These are phyloP conservation scores for Actenoides lindsayi DNA, from an alignment of 2,113 vertebrate species.

Conservation along the genomic window DNA sequence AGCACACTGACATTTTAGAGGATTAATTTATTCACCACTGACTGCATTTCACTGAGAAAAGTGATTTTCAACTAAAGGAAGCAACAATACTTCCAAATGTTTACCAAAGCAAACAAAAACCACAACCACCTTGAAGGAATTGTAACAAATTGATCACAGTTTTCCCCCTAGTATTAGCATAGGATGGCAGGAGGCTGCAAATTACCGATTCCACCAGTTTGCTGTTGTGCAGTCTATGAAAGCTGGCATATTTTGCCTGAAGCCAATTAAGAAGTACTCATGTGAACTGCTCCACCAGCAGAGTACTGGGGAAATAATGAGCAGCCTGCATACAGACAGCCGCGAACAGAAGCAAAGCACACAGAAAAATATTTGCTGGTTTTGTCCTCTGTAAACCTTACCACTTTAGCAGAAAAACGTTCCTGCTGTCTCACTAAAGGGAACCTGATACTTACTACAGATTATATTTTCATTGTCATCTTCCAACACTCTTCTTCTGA, in stretches of 20 bases:
- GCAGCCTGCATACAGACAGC: background rate
- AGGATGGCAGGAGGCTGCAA: background rate
- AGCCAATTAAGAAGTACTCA: background rate
- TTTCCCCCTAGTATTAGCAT: background rate
- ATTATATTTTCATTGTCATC: too few species aligned
- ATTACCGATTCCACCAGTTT: background rate
- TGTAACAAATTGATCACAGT: accelerated
- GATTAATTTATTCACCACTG: background rate
- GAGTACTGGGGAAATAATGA: background rate
- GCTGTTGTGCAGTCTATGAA: background rate
- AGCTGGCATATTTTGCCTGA: background rate
- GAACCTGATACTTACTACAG: background rate
- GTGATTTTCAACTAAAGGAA: background rate
- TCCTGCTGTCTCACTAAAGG: background rate
- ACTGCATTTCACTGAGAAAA: background rate
- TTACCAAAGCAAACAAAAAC: background rate
- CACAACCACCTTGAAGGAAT: background rate
- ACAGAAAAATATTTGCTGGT: accelerated
- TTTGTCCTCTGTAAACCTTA: background rate
- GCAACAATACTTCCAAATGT: background rate
- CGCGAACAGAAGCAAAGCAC: background rate
- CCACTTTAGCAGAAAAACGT: accelerated
- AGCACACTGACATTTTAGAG: background rate
- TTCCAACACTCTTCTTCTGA: background rate
- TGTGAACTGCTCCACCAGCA: background rate